phyloP scores from a whole-genome alignment of 92 coral and sea anemone species.

The Diadumene lineata region DNA sequence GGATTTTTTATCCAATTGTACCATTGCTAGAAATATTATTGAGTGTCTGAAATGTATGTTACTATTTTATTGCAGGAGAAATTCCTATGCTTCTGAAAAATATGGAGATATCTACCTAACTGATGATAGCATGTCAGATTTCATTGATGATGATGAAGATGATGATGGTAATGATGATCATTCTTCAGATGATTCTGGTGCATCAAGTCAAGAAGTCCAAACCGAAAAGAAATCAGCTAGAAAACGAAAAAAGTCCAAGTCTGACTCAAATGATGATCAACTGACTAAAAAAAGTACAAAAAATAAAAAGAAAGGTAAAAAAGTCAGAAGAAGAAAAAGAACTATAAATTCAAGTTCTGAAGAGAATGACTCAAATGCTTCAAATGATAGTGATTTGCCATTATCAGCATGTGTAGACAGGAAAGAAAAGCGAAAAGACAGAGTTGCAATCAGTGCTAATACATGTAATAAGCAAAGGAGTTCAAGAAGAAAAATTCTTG shows the following conservation, averaged over 20 bases:
- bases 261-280: constrained; percentile 27
- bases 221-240: too few relatives aligned
- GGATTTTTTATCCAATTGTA: too few relatives aligned
- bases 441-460: background rate
- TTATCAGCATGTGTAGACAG: background rate
- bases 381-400: constrained; percentile 34
- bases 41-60: too few relatives aligned
- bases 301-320: constrained; percentile 12
- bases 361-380: constrained; percentile 5
- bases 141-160: constrained; percentile 77
- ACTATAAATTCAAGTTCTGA: constrained; percentile 20
- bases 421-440: background rate
- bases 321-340: background rate
- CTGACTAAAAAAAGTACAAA: constrained; percentile 4
- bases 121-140: constrained; percentile 84
- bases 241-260: constrained; percentile 4
- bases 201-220: too few relatives aligned
- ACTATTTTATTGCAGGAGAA: constrained; percentile 41
- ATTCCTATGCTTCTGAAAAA: constrained; percentile 80
- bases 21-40: too few relatives aligned
- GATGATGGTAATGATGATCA: constrained; percentile 16
- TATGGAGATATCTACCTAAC: constrained; percentile 46
- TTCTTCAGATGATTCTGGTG: constrained; percentile 1
- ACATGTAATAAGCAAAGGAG: constrained; percentile 17
- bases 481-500: constrained; percentile 6